Conservation (phyloP, 2,113 vertebrate species). For the Misgurnus mizolepis region DNA sequence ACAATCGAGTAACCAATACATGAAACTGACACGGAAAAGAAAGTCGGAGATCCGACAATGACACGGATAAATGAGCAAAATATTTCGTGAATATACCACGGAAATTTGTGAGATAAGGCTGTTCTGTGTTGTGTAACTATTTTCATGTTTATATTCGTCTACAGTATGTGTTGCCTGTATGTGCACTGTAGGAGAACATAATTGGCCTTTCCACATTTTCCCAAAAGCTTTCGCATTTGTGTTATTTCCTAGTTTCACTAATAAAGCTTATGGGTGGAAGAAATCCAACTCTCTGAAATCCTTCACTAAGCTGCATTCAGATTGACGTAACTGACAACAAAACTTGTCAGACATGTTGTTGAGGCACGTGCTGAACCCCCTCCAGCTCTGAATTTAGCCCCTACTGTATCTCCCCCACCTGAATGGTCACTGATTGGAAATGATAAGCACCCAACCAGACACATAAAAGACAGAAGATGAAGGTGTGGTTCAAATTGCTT, state of each 20-base stretch:
- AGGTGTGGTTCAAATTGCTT: background rate
- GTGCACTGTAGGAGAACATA: too few relatives aligned
- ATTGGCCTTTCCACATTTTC: too few relatives aligned
- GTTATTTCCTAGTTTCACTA: too few relatives aligned
- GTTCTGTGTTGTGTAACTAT: too few relatives aligned
- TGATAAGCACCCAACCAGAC: background rate
- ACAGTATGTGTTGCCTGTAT: too few relatives aligned
- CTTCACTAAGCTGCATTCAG: background rate
- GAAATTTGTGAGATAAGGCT: too few relatives aligned
- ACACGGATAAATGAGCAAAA: too few relatives aligned
- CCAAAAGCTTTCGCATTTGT: background rate
- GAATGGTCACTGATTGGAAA: background rate
- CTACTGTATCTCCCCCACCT: background rate
- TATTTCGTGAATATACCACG: too few relatives aligned
- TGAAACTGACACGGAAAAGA: too few relatives aligned
- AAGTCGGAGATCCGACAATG: too few relatives aligned
- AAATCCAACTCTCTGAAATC: background rate
- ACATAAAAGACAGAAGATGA: constrained; percentile 2
- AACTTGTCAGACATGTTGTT: background rate
- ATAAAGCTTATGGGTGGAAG: background rate
- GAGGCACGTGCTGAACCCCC: constrained; percentile 9
- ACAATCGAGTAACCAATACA: too few relatives aligned
- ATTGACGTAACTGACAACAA: background rate
- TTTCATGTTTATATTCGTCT: too few relatives aligned
- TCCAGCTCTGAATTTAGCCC: background rate